Conservation (phyloP, 1,140 invertebrate species). For the Phymorhynchus buccinoides region DNA sequence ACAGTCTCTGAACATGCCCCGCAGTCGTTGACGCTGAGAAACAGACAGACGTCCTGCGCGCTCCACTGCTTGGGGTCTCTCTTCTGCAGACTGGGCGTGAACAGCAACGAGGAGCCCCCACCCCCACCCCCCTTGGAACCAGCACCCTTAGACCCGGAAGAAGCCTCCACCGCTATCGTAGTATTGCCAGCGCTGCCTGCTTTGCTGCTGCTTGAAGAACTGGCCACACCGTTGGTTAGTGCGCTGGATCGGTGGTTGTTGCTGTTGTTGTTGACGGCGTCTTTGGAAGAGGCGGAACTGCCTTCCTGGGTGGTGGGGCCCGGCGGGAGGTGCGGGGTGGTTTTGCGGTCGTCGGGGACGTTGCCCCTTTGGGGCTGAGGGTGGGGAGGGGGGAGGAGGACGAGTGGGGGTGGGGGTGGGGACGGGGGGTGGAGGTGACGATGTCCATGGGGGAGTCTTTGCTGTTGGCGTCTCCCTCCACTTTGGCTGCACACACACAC, state of each 20-base stretch:
- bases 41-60: slow-evolving; percentile 27
- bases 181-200: background rate
- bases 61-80: slow-evolving; percentile 13
- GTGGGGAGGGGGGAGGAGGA: background rate
- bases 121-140: slow-evolving; percentile 18
- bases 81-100: slow-evolving; percentile 31
- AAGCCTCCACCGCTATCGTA: background rate
- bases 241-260: background rate
- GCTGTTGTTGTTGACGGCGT: slow-evolving; percentile 26
- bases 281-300: background rate
- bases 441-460: background rate
- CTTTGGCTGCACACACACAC: background rate
- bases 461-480: background rate
- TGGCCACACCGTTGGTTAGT: background rate
- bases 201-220: slow-evolving; percentile 18
- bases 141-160: slow-evolving; percentile 21
- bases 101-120: background rate
- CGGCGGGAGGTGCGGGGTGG: background rate
- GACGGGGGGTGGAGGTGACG: slow-evolving; percentile 1
- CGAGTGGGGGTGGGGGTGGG: background rate
- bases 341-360: background rate
- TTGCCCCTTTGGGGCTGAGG: slow-evolving; percentile 25
- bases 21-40: slow-evolving; percentile 91
- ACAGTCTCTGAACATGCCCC: slow-evolving; percentile 90
- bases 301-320: background rate